Conservation (phyloP, 2,113 vertebrate species). For the Suncus etruscus region DNA sequence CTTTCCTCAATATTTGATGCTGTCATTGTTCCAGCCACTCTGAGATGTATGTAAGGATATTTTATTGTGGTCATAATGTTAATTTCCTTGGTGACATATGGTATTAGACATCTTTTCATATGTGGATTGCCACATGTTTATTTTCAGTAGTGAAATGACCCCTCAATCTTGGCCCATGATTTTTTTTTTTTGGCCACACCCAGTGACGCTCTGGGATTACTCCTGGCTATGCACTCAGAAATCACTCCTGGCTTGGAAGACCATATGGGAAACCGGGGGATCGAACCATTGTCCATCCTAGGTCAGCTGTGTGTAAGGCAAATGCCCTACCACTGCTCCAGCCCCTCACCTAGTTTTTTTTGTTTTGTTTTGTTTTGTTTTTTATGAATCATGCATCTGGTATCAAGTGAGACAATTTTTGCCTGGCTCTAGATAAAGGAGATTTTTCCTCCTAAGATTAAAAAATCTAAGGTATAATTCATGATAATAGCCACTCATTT, state of each 20-base stretch:
- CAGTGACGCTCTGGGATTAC: no score
- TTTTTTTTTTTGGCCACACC: no score
- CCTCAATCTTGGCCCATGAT: neutral
- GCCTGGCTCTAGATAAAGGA: neutral
- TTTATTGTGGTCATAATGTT: slow-evolving; percentile 1
- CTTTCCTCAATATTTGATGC: neutral
- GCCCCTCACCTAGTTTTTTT: no score
- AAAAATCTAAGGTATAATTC: no score
- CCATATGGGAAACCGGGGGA: no score
- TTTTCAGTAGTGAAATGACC: slow-evolving; percentile 29
- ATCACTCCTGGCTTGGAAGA: no score
- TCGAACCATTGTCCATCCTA: no score
- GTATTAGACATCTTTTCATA: slow-evolving; percentile 26
- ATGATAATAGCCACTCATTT: no score
- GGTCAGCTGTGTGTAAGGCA: neutral
- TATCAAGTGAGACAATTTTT: neutral
- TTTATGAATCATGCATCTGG: neutral
- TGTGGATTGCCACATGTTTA: neutral
- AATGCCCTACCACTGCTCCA: neutral
- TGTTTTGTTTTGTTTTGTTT: no score
- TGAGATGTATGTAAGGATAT: neutral
- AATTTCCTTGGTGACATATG: neutral
- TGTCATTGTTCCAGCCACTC: neutral
- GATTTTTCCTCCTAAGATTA: slow-evolving; percentile 12
- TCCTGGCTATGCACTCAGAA: no score